Base-by-base conservation (phyloP, 2,113 vertebrate genomes). In the Sinocyclocheilus grahami region DNA sequence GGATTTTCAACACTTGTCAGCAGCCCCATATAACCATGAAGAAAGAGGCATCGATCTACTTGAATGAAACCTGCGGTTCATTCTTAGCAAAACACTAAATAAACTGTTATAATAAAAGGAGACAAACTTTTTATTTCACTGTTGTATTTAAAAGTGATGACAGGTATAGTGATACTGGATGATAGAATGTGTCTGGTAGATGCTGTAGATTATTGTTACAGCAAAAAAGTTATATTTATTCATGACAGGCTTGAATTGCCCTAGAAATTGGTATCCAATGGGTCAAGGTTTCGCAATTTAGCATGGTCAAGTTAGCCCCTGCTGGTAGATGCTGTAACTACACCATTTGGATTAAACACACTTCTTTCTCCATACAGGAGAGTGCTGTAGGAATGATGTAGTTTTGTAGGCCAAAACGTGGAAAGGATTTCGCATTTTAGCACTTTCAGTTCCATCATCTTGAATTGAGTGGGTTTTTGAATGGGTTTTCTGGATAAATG, bases 71-170 rank as follows among this genome's bases (percentile, higher is more conserved):
- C 67, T 60, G 80, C 53, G 37, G 67, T 16, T 55, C 5, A 63
- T 86, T 87, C 76, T 86, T 12, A 58, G 88, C 51, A 88, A 86
- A 82, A 74, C 37, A 76, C 8, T 14, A 71, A 86, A 88, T 83
- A 82, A 81, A 58, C 30, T 37, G 51, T 69, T 81, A 80, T 67
- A 67, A 39, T 46, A 20, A 24, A 78, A 24, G 20, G 20, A 18
- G 11, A 81, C 30, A 74, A 67, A 58, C 11, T 16, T 13, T 48
- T 77, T 67, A 67, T 71, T 78, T 80, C 4, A 22, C n/a, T 24
- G n/a, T 85, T 81, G 58, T 74, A 39, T 39, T 30, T 16, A 55
- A 39, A 53, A 30, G n/a, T 22, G 39, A 60, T 27, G 20, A 1
- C 60, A 22, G 39, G 4, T 1, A 1, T 27, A 71, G 18, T 80